Percentiles rank a stretch among this genome's conserved stretches.
Evolutionary conservation across 1,140 invertebrate species (phyloP).

Genomic region (Procambarus virginalis): DNA sequence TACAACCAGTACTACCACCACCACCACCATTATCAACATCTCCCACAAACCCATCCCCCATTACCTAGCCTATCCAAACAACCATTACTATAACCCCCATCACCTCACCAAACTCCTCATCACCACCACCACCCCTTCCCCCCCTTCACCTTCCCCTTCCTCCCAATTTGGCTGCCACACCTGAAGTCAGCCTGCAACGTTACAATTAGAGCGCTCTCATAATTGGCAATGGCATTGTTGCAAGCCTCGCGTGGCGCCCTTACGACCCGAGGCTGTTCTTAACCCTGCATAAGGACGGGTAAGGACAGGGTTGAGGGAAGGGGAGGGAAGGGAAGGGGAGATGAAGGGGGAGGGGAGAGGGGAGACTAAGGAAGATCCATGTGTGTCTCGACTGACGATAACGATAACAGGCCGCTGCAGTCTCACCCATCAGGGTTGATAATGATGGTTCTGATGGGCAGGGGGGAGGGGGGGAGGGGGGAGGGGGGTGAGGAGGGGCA

Average conservation of each 20-base stretch:
- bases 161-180: conserved; percentile 42
- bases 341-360: neutral
- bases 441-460: conserved; percentile 27
- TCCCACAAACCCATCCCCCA: too few species aligned
- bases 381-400: conserved; percentile 3
- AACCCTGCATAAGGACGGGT: neutral
- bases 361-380: conserved; percentile 4
- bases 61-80: too few species aligned
- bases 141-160: too few species aligned
- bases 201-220: conserved; percentile 47
- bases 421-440: conserved; percentile 31
- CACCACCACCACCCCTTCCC: neutral
- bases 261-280: neutral
- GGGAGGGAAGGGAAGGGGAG: neutral
- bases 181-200: conserved; percentile 46
- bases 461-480: neutral
- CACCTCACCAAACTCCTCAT: neutral
- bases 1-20: neutral
- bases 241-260: neutral
- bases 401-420: conserved; percentile 20
- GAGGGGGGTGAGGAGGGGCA: neutral
- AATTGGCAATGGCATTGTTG: conserved; percentile 52
- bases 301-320: neutral
- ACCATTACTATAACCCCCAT: neutral
- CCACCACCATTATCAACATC: neutral